phyloP scores from a whole-genome alignment of 2,888 invertebrate genomes.

The Zootermopsis nevadensis region DNA sequence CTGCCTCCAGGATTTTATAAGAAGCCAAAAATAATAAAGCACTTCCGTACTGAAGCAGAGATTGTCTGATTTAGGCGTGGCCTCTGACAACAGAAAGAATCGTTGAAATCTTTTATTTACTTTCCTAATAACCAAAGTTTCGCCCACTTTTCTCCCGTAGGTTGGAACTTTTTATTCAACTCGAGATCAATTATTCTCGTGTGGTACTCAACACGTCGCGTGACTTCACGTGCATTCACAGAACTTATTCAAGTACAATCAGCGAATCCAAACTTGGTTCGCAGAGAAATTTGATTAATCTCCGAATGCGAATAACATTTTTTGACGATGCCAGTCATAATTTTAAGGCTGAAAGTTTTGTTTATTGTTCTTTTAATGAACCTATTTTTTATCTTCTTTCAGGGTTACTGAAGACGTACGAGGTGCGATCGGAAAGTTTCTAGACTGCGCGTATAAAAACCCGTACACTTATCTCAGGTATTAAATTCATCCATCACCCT shows the following conservation, averaged over 20 bases:
- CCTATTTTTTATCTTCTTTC: too few relatives aligned
- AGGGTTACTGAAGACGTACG: too few relatives aligned
- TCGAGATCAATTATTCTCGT: background rate
- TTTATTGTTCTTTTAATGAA: too few relatives aligned
- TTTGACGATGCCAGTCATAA: too few relatives aligned
- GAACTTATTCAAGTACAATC: background rate
- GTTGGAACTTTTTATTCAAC: background rate
- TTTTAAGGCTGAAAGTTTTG: too few relatives aligned
- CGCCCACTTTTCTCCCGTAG: background rate
- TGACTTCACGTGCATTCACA: background rate
- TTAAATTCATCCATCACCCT: too few relatives aligned
- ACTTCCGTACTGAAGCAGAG: background rate
- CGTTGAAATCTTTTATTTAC: background rate
- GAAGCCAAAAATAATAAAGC: background rate
- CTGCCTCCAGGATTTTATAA: constrained; percentile 9
- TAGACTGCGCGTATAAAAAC: too few relatives aligned
- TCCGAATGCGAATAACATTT: too few relatives aligned
- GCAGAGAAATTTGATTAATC: too few relatives aligned
- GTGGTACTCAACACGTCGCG: background rate
- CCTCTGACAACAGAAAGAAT: background rate
- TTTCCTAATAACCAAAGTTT: constrained; percentile 9
- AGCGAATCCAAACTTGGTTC: too few relatives aligned
- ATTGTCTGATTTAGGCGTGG: background rate
- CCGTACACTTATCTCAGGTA: too few relatives aligned
- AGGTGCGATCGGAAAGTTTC: too few relatives aligned